Conservation (phyloP, 2,113 vertebrate genomes). For the Lepus americanus region DNA sequence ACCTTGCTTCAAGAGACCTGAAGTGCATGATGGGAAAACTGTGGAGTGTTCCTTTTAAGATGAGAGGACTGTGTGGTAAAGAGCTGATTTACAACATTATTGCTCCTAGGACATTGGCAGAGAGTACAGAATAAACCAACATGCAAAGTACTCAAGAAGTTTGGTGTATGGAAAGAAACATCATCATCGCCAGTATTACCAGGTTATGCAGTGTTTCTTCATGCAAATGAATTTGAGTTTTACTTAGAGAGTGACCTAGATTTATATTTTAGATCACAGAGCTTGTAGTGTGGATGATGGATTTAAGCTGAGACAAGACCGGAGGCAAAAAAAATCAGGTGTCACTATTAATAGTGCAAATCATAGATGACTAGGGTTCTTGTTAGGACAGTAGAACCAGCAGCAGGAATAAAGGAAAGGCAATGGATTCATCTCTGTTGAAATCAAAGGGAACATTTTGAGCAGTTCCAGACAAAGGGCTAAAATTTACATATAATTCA, state of each 20-base stretch:
- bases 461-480: background rate
- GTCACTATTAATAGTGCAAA: background rate
- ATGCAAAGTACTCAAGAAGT: background rate
- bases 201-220: background rate
- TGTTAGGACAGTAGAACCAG: background rate
- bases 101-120: background rate
- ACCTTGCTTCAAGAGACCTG: background rate
- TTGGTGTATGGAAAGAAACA: fast-evolving
- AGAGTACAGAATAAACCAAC: background rate
- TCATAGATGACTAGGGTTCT: background rate
- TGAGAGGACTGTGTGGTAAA: background rate
- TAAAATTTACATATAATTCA: slow-evolving; percentile 11
- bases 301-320: background rate
- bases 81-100: background rate
- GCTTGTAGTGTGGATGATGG: background rate
- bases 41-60: background rate
- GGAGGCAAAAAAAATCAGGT: background rate
- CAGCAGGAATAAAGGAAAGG: background rate
- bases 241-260: background rate
- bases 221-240: background rate
- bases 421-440: background rate
- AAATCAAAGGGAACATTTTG: background rate
- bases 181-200: fast-evolving
- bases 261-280: background rate
- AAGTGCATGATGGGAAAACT: background rate